A percentile compares a stretch with the other conserved stretches of the same genome.
These are phyloP conservation scores for Polia nebulosa DNA, from an alignment of 2,888 invertebrate genomes.

Conservation along the genomic window DNA sequence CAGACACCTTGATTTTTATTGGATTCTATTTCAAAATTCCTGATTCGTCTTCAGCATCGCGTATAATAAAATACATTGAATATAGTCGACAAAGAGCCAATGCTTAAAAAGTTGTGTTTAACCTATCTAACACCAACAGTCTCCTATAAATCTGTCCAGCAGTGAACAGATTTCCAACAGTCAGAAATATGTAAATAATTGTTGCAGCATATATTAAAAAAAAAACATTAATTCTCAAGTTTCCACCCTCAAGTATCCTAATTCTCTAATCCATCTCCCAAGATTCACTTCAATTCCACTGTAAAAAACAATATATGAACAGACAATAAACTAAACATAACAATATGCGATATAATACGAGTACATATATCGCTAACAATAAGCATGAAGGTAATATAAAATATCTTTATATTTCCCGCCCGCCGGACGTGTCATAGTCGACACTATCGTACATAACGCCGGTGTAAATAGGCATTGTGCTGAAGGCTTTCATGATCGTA, in stretches of 20 bases:
- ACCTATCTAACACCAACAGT: too few species aligned
- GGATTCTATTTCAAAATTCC: too few species aligned
- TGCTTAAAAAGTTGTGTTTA: too few species aligned
- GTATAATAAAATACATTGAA: too few species aligned
- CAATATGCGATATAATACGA: constrained; percentile 2
- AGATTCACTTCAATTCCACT: neutral
- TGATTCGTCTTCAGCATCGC: too few species aligned
- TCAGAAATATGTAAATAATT: too few species aligned
- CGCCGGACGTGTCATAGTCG: constrained; percentile 49
- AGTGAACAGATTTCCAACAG: too few species aligned
- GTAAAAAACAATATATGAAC: neutral
- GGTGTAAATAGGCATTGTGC: constrained; percentile 43
- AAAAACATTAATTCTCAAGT: neutral
- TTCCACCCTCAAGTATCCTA: neutral
- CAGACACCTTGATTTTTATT: too few species aligned
- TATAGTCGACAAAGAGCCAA: too few species aligned
- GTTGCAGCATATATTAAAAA: neutral
- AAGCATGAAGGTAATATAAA: constrained; percentile 26
- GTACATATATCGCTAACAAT: constrained; percentile 44
- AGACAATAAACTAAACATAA: neutral
- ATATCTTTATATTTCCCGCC: constrained; percentile 51
- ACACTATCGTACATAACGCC: constrained; percentile 46
- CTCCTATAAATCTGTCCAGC: too few species aligned
- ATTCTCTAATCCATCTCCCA: neutral
- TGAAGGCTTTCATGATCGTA: constrained; percentile 39